Conservation (phyloP, 2,113 vertebrate species). For the Plectropomus leopardus region DNA sequence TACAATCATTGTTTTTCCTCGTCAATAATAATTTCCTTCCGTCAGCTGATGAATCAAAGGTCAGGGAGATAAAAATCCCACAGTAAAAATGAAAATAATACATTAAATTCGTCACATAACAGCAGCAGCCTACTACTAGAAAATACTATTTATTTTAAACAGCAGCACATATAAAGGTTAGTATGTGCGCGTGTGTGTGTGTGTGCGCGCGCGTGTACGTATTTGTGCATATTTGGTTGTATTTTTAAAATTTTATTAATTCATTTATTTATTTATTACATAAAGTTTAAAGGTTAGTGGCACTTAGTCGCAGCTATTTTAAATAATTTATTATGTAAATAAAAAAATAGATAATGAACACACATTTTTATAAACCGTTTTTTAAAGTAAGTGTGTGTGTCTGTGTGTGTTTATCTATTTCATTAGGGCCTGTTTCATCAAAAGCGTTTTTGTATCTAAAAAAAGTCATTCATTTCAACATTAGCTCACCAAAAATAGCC, state of each 20-base stretch:
- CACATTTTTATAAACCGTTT: no score
- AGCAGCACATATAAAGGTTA: not conserved
- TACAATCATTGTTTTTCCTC: slow-evolving; percentile 43
- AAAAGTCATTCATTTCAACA: no score
- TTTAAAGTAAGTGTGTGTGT: not conserved
- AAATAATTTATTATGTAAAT: no score
- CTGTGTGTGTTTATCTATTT: not conserved
- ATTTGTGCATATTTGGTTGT: no score
- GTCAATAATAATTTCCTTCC: slow-evolving; percentile 64
- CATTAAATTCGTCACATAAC: not conserved
- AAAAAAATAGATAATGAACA: no score
- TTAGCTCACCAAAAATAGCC: no score
- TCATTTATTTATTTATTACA: no score
- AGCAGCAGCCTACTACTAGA: not conserved
- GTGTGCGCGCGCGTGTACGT: not conserved
- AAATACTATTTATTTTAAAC: not conserved
- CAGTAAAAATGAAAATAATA: not conserved
- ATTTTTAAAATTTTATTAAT: no score
- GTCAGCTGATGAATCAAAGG: slow-evolving; percentile 50
- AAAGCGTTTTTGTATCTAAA: not conserved
- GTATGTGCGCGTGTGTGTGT: not conserved
- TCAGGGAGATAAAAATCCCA: slow-evolving; percentile 41
- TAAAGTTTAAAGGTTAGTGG: no score
- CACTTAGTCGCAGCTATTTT: no score
- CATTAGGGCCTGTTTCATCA: not conserved